Conservation (phyloP, 2,797 vertebrate genomes). For the Acomys russatus region DNA sequence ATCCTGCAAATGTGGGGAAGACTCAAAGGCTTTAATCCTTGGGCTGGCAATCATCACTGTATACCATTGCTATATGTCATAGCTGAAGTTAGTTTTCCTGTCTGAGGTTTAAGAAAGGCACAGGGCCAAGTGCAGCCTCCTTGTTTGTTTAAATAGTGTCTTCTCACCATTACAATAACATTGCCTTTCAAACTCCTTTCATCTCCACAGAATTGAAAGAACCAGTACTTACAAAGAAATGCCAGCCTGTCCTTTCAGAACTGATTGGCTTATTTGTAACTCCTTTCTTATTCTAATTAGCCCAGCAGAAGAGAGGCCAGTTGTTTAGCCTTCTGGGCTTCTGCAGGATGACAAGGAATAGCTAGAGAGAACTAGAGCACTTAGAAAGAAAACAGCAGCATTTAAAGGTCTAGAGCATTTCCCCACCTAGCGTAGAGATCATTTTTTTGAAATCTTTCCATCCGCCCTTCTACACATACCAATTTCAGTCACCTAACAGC, state of each 20-base stretch:
- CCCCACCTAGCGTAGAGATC: conserved; percentile 73
- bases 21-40: conserved; percentile 42
- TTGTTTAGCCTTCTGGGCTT: conserved; percentile 9
- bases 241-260: conserved; percentile 1
- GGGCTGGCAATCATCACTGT: conserved; percentile 22
- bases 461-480: conserved; percentile 81
- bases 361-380: background rate
- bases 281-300: conserved; percentile 56
- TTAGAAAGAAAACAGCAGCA: conserved; percentile 70
- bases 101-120: background rate
- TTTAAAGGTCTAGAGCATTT: conserved; percentile 82
- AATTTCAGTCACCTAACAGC: conserved; percentile 88
- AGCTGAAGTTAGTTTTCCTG: background rate
- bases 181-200: background rate
- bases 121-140: background rate
- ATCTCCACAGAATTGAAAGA: background rate
- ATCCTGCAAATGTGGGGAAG: conserved; percentile 44
- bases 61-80: background rate
- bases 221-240: conserved; percentile 6
- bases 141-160: conserved; percentile 37
- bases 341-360: background rate
- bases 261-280: conserved; percentile 34
- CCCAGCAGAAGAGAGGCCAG: background rate
- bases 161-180: background rate
- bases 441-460: conserved; percentile 87